Evolutionary conservation across 2,113 vertebrate genomes (phyloP).

Genomic region (Catharus minimus): DNA sequence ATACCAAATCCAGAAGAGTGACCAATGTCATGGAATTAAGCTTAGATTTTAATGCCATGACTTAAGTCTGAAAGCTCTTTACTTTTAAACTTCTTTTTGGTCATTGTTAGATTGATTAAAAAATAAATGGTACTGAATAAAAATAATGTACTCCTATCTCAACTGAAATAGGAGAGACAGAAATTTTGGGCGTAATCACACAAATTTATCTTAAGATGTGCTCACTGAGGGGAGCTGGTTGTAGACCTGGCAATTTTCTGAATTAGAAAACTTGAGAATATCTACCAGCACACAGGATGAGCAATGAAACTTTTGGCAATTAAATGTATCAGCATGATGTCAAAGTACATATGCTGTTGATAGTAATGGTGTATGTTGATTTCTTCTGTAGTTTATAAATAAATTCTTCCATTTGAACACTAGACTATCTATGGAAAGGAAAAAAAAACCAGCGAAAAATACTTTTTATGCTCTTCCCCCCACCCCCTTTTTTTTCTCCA

Average conservation of each 20-base stretch:
- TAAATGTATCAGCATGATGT: not conserved
- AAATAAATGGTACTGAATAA: not conserved
- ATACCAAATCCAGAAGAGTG: slow-evolving; percentile 18
- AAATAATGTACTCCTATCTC: not conserved
- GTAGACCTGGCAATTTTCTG: not conserved
- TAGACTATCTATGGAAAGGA: not conserved
- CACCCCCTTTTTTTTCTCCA: not conserved
- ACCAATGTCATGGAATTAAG: not conserved
- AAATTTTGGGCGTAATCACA: not conserved
- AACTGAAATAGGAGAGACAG: not conserved
- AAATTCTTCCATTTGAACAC: not conserved
- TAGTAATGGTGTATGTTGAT: not conserved
- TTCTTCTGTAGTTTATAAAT: not conserved
- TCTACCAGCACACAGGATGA: not conserved
- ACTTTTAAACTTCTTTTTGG: not conserved
- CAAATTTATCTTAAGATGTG: not conserved
- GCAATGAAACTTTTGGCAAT: not conserved
- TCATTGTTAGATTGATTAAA: not conserved
- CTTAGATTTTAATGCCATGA: not conserved
- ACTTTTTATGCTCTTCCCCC: not conserved
- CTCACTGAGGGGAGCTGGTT: not conserved
- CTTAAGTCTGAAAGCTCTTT: not conserved
- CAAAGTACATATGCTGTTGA: not conserved
- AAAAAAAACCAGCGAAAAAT: not conserved
- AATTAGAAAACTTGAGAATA: not conserved